Conservation (phyloP, 2,888 invertebrate species). For the Napeogenes sylphis region DNA sequence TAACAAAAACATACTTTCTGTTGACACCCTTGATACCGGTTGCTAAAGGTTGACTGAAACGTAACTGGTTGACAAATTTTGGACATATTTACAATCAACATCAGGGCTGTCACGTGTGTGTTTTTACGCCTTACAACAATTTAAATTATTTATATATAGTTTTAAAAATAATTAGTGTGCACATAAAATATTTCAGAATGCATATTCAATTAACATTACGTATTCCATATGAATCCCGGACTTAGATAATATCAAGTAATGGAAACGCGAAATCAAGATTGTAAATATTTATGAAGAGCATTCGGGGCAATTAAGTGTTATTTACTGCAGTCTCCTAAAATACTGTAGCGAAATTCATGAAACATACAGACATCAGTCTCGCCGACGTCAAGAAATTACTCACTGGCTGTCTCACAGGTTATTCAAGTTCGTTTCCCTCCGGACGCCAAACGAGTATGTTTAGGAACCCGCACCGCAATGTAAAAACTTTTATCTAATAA, state of each 20-base stretch:
- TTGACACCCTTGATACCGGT: conserved; percentile 5
- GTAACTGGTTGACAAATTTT: background rate
- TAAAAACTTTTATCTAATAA: conserved; percentile 18
- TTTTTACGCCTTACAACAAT: no score
- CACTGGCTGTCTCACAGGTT: conserved; percentile 52
- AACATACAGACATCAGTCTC: conserved; percentile 33
- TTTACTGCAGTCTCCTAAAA: conserved; percentile 32
- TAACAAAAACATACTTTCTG: background rate
- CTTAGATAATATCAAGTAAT: conserved; percentile 24
- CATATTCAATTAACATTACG: conserved; percentile 1
- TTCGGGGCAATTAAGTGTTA: conserved; percentile 32
- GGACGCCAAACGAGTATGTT: conserved; percentile 49
- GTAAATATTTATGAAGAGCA: conserved; percentile 26
- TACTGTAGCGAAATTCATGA: conserved; percentile 32
- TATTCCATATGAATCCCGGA: conserved; percentile 8
- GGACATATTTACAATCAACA: background rate
- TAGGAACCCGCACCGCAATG: conserved; percentile 37
- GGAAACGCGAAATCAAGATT: conserved; percentile 17
- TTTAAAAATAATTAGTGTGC: no score
- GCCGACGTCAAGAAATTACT: conserved; percentile 43
- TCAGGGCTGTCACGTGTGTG: background rate
- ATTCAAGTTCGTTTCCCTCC: conserved; percentile 54
- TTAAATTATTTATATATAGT: no score
- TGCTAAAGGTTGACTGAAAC: conserved; percentile 1
- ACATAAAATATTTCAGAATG: background rate